phyloP scores from a whole-genome alignment of 1,140 invertebrate species.

The Bombus vancouverensis region DNA sequence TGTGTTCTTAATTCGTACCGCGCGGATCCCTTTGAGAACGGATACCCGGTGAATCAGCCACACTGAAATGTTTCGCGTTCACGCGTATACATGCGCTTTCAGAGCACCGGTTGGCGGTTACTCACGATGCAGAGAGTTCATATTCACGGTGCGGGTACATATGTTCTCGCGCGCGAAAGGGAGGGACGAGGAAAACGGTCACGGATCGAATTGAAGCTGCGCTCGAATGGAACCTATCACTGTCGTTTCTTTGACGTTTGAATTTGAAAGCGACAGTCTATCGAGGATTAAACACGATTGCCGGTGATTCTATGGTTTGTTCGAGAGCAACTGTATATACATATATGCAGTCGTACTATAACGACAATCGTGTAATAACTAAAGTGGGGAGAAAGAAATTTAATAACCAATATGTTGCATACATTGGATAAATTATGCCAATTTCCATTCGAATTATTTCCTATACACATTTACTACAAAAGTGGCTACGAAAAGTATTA shows the following conservation, averaged over 20 bases:
- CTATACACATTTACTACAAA: no score
- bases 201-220: constrained; percentile 19
- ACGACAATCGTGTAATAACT: no score
- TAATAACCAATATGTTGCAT: no score
- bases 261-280: constrained; percentile 16
- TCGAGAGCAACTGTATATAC: neutral
- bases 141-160: constrained; percentile 40
- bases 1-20: constrained; percentile 1
- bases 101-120: constrained; percentile 9
- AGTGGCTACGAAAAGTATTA: no score
- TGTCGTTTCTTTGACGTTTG: constrained; percentile 29
- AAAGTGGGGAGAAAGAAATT: no score
- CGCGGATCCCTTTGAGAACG: neutral
- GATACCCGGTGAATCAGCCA: constrained; percentile 24
- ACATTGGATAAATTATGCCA: no score
- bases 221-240: constrained; percentile 27
- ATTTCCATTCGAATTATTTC: no score
- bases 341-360: no score
- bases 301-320: neutral
- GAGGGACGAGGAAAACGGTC: neutral
- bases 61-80: constrained; percentile 42
- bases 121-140: constrained; percentile 22
- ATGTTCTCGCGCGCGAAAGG: constrained; percentile 21
- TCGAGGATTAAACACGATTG: constrained; percentile 19
- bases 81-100: neutral